Percentiles rank a stretch among this genome's conserved stretches.
phyloP scores from a whole-genome alignment of 2,797 vertebrate genomes.

The Poecilia picta region DNA sequence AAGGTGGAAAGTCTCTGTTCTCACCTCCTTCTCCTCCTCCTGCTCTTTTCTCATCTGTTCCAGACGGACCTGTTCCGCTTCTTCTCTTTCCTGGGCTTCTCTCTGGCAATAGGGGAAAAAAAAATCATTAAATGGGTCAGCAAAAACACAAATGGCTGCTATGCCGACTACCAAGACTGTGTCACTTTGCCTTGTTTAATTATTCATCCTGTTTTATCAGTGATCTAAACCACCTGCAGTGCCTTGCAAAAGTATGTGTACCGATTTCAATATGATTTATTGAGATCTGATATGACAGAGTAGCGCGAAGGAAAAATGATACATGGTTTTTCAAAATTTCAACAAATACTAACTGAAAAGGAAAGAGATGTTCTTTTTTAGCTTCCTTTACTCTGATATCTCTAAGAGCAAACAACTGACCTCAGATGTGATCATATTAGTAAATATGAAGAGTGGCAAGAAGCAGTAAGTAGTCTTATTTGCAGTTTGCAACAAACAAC shows the following conservation, averaged over 20 bases:
- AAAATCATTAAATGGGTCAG: slow-evolving; percentile 6
- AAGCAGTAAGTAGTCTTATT: not conserved
- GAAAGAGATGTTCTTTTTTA: not conserved
- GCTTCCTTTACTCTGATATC: not conserved
- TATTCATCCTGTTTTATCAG: not conserved
- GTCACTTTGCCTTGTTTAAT: slow-evolving; percentile 2
- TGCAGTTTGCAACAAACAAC: not conserved
- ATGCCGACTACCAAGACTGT: not conserved
- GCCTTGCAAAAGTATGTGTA: not conserved
- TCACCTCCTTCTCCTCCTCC: slow-evolving; percentile 97
- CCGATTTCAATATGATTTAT: not conserved
- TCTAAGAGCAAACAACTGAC: not conserved
- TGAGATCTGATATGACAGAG: not conserved
- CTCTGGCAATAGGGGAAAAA: slow-evolving; percentile 80
- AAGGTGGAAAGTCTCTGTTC: slow-evolving; percentile 17
- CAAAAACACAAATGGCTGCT: not conserved
- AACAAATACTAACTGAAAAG: not conserved
- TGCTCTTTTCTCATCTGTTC: slow-evolving; percentile 95
- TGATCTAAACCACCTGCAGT: not conserved
- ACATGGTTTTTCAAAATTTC: not conserved
- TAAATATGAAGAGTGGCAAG: not conserved
- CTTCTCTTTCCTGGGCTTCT: slow-evolving; percentile 96
- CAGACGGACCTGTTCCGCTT: slow-evolving; percentile 95
- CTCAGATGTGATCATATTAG: not conserved
- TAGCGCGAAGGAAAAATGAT: not conserved